phyloP scores from a whole-genome alignment of 1,140 invertebrate species.

The Megathymus violae region DNA sequence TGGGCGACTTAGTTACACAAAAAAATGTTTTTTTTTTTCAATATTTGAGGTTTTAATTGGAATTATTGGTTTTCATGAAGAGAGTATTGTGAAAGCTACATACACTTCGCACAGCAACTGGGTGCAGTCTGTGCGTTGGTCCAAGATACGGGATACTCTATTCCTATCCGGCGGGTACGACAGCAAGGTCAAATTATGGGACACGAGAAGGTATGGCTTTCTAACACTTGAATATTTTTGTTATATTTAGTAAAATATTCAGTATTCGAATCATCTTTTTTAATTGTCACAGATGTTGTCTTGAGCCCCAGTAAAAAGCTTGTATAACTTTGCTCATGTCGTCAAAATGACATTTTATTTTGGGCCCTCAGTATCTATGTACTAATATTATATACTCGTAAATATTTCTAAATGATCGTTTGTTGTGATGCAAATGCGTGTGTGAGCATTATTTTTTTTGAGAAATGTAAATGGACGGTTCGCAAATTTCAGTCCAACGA shows the following conservation, averaged over 20 bases:
- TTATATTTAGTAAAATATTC: neutral
- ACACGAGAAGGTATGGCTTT: conserved; percentile 91
- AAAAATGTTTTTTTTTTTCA: neutral
- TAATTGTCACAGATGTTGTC: too few species aligned
- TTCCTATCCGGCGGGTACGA: conserved; percentile 98
- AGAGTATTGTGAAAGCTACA: conserved; percentile 93
- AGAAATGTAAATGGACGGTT: too few species aligned
- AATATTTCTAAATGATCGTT: too few species aligned
- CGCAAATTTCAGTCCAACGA: conserved; percentile 91
- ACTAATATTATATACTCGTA: too few species aligned
- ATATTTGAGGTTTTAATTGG: conserved; percentile 14
- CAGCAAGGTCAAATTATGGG: conserved; percentile 96
- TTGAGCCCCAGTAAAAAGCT: too few species aligned
- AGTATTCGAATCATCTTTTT: too few species aligned
- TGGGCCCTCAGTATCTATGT: too few species aligned
- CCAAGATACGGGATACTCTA: conserved; percentile 90
- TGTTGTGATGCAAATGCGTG: too few species aligned
- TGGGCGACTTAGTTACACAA: neutral
- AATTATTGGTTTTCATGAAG: conserved; percentile 78
- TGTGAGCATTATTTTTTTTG: too few species aligned
- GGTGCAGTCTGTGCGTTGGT: conserved; percentile 96
- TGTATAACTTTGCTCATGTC: too few species aligned
- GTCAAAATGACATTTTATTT: too few species aligned
- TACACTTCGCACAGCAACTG: conserved; percentile 96
- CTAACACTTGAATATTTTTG: too few species aligned